Percentiles rank a stretch among this genome's conserved stretches.
Evolutionary conservation across 2,888 invertebrate genomes (phyloP).

Genomic region (Capitulum mitella): DNA sequence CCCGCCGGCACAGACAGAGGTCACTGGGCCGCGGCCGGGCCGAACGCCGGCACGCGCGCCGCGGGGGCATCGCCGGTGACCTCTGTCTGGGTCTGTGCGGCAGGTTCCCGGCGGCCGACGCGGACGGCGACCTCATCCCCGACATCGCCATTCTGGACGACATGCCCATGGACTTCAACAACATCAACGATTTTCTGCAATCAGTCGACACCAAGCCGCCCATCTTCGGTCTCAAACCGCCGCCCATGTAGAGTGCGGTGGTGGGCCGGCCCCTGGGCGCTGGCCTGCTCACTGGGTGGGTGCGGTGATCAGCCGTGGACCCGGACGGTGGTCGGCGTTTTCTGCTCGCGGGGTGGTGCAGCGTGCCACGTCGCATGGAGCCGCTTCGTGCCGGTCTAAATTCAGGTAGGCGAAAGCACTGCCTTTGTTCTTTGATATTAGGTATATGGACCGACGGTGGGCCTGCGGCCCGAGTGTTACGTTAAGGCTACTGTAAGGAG

Average conservation of each 20-base stretch:
- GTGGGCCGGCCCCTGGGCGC: too few relatives aligned
- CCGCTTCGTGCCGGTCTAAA: background rate
- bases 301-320: background rate
- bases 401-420: background rate
- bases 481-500: background rate
- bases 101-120: conserved; percentile 7
- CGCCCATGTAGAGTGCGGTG: conserved; percentile 20
- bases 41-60: background rate
- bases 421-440: background rate
- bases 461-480: background rate
- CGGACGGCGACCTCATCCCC: background rate
- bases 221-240: conserved; percentile 11
- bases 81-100: background rate
- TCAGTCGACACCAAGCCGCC: conserved; percentile 17
- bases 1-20: conserved; percentile 2
- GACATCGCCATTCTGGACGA: conserved; percentile 20
- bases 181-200: conserved; percentile 16
- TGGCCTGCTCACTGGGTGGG: too few relatives aligned
- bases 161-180: conserved; percentile 25
- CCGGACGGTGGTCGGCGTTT: background rate
- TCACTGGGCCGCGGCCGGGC: background rate
- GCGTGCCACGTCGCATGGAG: too few relatives aligned
- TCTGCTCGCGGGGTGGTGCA: too few relatives aligned
- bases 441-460: background rate
- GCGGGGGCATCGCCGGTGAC: background rate